Base-by-base conservation (phyloP, 2,113 vertebrate genomes). In the Onychostruthus taczanowskii region DNA sequence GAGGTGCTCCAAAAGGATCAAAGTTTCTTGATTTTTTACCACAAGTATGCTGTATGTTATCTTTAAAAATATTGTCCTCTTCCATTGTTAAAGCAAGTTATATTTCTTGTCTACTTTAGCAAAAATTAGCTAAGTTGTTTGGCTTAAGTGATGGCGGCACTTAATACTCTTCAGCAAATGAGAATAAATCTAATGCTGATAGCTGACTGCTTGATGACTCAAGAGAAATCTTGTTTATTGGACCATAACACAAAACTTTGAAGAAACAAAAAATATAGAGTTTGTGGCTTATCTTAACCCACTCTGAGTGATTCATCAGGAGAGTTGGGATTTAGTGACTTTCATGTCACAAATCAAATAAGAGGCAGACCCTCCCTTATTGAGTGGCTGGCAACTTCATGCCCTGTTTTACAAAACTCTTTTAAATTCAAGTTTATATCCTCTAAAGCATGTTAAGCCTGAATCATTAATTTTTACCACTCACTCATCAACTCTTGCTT, bases 251-350 rank as follows among this genome's bases (percentile, higher is more conserved):
- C 73, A 55, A 94, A 92, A 91, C 41, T 96, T 93, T 81, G 90
- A 95, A 94, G 94, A 92, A 87, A 89, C 61, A 82, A 94, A 89
- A 74, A 86, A 52, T 83, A 66, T 46, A 39, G 69, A 90, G 66
- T 92, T 92, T 89, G 50, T 96, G 92, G 87, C 28, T 94, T 93
- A 89, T 95, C 79, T 90, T 95, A 96, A 94, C 75, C 84, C 95
- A 93, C 93, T 95, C 89, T 85, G 35, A 86, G 56, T 97, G 97
- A 97, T 95, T 97, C 97, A 98, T 84, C 67, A 70, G 63, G 86
- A 95, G 91, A 93, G 64, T 37, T 94, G 80, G 43, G 72, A 92
- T 93, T 97, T 94, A 92, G 88, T 95, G 84, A 95, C 95, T 97
- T 95, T 94, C 79, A 69, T 93, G 95, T 74, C 84, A 87, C 78